Base-by-base conservation (phyloP, 2,888 invertebrate species). In the Eledone cirrhosa region DNA sequence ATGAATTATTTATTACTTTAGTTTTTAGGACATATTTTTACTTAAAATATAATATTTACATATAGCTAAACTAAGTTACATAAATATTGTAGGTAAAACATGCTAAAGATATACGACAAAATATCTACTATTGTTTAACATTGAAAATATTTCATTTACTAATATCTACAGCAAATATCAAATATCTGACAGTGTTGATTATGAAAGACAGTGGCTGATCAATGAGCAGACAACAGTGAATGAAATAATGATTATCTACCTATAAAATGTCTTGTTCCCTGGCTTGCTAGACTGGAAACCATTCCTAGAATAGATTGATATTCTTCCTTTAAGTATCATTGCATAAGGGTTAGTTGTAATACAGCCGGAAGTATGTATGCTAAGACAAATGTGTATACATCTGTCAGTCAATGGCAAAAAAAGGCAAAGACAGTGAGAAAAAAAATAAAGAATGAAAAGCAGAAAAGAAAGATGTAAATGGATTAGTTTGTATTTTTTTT, bases 271-370 rank as follows among this genome's bases (percentile, higher is more conserved):
- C 72, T 72, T 72, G 72, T 72, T 72, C 41, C 72, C 41, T 72
- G 72, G 72, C 72, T 41, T 33, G 72, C 72, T 72, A 72, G 29
- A 33, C 72, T 72, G 72, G 72, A 72, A 33, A 22, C 72, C 72
- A 72, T n/a, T 72, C 72, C 72, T 72, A 72, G 72, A 72, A 72
- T 31, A 72, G 72, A 72, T 31, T 22, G 72, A 72, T 72, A 72
- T 72, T 72, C 72, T 31, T 72, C 22, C 72, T 72, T 72, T 72
- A 72, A 41, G 41, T 33, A 19, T 69, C 33, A 72, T 72, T 41
- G 72, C 72, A 72, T 72, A 22, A 31, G 41, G 41, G 24, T 24
- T n/a, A 72, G 41, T 31, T 31, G 67, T n/a, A 72, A 33, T 31
- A n/a, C 13, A 63, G 27, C 27, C n/a, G 22, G 27, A 19, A 27